Conservation (phyloP, 1,140 invertebrate genomes). For the Drosophila kohkoa region DNA sequence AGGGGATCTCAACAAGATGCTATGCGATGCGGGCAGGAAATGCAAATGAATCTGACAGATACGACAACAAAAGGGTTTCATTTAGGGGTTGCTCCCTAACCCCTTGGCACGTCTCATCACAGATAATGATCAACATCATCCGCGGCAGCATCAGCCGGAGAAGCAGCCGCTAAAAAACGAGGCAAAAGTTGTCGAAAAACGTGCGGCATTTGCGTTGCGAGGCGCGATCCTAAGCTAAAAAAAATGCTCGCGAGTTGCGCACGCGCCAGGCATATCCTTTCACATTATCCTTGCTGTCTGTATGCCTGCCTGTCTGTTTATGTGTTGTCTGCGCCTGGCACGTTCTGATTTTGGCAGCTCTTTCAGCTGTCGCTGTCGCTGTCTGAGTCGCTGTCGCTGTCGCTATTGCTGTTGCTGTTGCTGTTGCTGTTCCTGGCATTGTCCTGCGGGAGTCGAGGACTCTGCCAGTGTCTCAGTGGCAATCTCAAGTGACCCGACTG, state of each 20-base stretch:
- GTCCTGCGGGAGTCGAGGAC: constrained; percentile 26
- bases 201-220: constrained; percentile 60
- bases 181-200: constrained; percentile 80
- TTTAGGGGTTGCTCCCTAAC: constrained; percentile 40
- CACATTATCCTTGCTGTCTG: constrained; percentile 5
- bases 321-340: constrained; percentile 21
- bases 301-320: background rate
- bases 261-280: constrained; percentile 32
- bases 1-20: constrained; percentile 33
- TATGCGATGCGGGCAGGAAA: constrained; percentile 62
- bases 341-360: constrained; percentile 54
- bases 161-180: constrained; percentile 58
- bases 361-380: constrained; percentile 17
- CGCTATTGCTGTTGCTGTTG: background rate
- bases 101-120: constrained; percentile 1
- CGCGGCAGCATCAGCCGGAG: background rate
- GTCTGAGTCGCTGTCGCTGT: background rate
- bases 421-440: constrained; percentile 8
- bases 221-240: background rate
- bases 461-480: background rate
- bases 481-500: constrained; percentile 46
- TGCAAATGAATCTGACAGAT: constrained; percentile 83
- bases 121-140: constrained; percentile 45
- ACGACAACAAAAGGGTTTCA: constrained; percentile 12
- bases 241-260: constrained; percentile 37